Evolutionary conservation across 2,113 vertebrate species (phyloP), one percentile per base, ranked within the genome.

Genomic region (Pleuronectes platessa): DNA sequence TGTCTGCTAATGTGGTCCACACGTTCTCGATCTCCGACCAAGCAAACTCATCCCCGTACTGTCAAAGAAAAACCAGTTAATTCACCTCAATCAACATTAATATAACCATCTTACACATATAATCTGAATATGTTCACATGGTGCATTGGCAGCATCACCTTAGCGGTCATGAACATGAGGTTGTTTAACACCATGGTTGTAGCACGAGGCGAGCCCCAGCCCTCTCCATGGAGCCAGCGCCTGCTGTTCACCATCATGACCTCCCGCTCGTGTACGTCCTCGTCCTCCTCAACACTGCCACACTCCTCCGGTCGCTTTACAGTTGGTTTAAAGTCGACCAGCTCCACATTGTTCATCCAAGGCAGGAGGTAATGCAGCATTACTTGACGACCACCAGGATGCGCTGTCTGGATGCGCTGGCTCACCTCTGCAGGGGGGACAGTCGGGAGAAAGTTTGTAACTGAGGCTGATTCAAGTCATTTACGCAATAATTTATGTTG

Each of bases 21-120:
- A 99, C 98, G 0, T 97, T 99, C 93, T 99, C 98, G 61, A 99
- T 96, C 90, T 99, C 98, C 0, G 96, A 99, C 97, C 97, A 99
- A 21, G 98, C 97, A 86, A 99, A 95, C 91, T 99, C 98, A 76
- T 99, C 98, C 1, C 98, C 98, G 4, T 99, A 99, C 98, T 99
- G 81, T 66, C 87, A 90, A 93, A 21, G 88, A 31, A 55, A 56
- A 62, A 58, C 1, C 4, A 51, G 3, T 55, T 26, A 10, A 13
- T 42, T 42, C 4, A 4, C 15, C 8, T 63, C 7, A 21, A 7
- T 42, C 6, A 68, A 20, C 27, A 24, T 59, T 69, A 55, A 6
- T 2, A 54, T 24, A 24, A 1, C 0, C 0, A 2, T 40, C 18
- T 2, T 24, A 13, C 18, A 26, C 9, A 4, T 15, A 8, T 3